Conservation (phyloP, 2,113 vertebrate species). For the Albula glossodonta region DNA sequence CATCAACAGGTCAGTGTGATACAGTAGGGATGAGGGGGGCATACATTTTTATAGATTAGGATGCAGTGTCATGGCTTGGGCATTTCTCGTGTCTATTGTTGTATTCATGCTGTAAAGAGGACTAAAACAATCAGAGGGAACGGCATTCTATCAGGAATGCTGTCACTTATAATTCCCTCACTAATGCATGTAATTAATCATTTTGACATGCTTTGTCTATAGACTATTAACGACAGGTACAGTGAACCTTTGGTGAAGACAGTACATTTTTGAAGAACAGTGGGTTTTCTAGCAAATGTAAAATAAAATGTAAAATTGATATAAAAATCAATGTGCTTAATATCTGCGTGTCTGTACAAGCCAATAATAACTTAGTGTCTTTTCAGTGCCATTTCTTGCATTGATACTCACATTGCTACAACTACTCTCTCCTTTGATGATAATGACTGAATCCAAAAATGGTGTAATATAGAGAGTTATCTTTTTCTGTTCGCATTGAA, state of each 20-base stretch:
- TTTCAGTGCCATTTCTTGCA: no score
- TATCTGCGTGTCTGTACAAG: not conserved
- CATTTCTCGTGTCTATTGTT: not conserved
- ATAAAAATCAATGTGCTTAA: not conserved
- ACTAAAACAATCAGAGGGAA: not conserved
- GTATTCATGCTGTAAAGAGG: not conserved
- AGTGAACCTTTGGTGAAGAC: not conserved
- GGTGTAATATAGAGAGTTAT: no score
- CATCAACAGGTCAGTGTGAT: no score
- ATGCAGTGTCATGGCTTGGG: not conserved
- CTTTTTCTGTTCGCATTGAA: no score
- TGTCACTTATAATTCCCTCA: not conserved
- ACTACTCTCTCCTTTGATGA: no score
- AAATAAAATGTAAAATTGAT: no score
- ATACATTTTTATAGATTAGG: not conserved
- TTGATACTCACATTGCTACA: no score
- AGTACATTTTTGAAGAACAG: not conserved
- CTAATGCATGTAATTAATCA: conserved; percentile 2
- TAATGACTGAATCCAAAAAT: no score
- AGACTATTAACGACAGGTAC: not conserved
- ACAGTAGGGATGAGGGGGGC: no score
- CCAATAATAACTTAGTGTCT: no score
- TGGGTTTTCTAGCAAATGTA: not conserved
- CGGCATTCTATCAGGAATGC: not conserved
- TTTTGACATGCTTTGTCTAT: not conserved